Evolutionary conservation across 1,140 invertebrate species (phyloP).

Genomic region (Brachystomella parvula): DNA sequence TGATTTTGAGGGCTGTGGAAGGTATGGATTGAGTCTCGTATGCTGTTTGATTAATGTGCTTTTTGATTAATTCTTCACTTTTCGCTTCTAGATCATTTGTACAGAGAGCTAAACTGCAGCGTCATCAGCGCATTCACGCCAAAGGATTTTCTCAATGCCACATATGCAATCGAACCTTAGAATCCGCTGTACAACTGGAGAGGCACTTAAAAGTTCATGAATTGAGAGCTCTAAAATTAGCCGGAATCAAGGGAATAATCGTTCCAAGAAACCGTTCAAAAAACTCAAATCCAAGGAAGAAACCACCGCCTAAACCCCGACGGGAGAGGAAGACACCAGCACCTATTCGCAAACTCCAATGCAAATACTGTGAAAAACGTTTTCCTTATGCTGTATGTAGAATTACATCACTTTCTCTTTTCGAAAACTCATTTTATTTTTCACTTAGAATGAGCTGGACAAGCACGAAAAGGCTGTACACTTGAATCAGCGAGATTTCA

Average conservation of each 20-base stretch:
- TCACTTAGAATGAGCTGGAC: constrained; percentile 4
- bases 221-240: background rate
- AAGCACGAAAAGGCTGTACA: background rate
- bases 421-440: background rate
- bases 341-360: background rate
- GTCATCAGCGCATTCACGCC: background rate
- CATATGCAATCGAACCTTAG: background rate
- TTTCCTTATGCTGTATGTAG: background rate
- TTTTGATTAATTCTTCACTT: too few species aligned
- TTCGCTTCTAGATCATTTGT: constrained; percentile 7
- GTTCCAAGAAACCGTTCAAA: background rate
- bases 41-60: background rate
- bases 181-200: background rate
- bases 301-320: background rate
- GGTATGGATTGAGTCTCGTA: background rate
- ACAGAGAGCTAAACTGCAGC: background rate
- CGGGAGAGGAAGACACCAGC: background rate
- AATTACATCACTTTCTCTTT: too few species aligned
- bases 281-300: background rate
- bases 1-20: background rate
- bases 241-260: background rate
- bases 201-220: background rate
- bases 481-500: background rate
- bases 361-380: background rate
- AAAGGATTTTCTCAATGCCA: background rate